Conservation (phyloP, 2,113 vertebrate genomes). For the Candoia aspera region DNA sequence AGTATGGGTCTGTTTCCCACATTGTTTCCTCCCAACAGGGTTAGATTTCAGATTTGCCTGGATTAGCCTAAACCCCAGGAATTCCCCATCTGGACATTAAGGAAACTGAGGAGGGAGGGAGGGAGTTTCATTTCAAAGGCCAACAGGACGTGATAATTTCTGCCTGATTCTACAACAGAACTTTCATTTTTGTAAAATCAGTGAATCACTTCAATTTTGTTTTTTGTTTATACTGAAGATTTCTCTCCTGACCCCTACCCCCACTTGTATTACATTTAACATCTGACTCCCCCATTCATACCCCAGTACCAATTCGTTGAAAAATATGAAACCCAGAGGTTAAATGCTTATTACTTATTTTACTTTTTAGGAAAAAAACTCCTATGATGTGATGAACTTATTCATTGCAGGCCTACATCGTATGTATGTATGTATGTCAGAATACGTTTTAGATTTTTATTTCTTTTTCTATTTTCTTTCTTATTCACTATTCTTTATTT, state of each 20-base stretch:
- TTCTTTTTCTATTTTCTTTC: neutral
- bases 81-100: slow-evolving; percentile 75
- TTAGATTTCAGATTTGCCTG: slow-evolving; percentile 73
- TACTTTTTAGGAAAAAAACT: slow-evolving; percentile 21
- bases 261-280: slow-evolving; percentile 49
- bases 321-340: slow-evolving; percentile 47
- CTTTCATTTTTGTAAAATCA: slow-evolving; percentile 37
- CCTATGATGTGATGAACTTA: neutral
- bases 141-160: slow-evolving; percentile 66
- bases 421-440: neutral
- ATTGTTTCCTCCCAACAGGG: slow-evolving; percentile 73
- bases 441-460: neutral
- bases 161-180: slow-evolving; percentile 36
- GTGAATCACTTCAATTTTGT: neutral
- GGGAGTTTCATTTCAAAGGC: slow-evolving; percentile 70
- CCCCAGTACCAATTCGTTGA: slow-evolving; percentile 54
- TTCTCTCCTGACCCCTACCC: neutral
- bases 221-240: slow-evolving; percentile 6
- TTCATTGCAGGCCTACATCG: neutral
- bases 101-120: slow-evolving; percentile 43
- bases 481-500: neutral
- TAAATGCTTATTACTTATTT: slow-evolving; percentile 22
- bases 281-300: slow-evolving; percentile 26
- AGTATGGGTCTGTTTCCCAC: slow-evolving; percentile 74
- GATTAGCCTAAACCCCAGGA: slow-evolving; percentile 73